These are phyloP conservation scores for Eurois occulta DNA, from an alignment of 2,888 invertebrate genomes.

Conservation along the genomic window DNA sequence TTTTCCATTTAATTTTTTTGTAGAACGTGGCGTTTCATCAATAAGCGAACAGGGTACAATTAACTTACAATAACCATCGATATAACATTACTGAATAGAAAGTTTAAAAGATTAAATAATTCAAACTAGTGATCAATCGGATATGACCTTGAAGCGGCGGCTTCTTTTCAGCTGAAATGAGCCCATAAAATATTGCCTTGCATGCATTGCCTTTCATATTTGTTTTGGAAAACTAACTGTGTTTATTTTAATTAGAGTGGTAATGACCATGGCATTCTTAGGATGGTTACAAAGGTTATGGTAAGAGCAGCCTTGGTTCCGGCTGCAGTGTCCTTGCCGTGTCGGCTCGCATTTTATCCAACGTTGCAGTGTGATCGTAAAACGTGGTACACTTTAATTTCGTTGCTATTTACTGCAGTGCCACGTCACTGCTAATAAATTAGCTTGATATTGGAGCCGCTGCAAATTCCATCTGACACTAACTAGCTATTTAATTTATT, in stretches of 20 bases:
- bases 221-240: slow-evolving; percentile 22
- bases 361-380: slow-evolving; percentile 43
- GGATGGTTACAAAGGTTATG: slow-evolving; percentile 39
- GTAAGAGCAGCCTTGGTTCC: slow-evolving; percentile 56
- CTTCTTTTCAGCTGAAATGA: too few relatives aligned
- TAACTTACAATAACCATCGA: slow-evolving; percentile 6
- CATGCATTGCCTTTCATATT: slow-evolving; percentile 20
- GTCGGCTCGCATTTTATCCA: slow-evolving; percentile 61
- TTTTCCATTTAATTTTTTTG: neutral
- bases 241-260: slow-evolving; percentile 29
- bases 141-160: slow-evolving; percentile 27
- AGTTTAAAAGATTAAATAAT: slow-evolving; percentile 17
- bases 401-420: slow-evolving; percentile 55
- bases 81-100: slow-evolving; percentile 9
- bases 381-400: slow-evolving; percentile 53
- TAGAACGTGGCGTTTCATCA: neutral
- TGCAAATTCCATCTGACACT: slow-evolving; percentile 47
- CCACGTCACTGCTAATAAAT: slow-evolving; percentile 53
- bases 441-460: slow-evolving; percentile 33
- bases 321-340: slow-evolving; percentile 70
- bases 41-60: neutral
- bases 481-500: slow-evolving; percentile 49
- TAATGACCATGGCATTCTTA: slow-evolving; percentile 53
- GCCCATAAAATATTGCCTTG: slow-evolving; percentile 4
- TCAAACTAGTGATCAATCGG: slow-evolving; percentile 14